Percentiles rank a stretch among this genome's conserved stretches.
Evolutionary conservation across 2,888 invertebrate species (phyloP).

Genomic region (Amblyjoppa fuscipennis): DNA sequence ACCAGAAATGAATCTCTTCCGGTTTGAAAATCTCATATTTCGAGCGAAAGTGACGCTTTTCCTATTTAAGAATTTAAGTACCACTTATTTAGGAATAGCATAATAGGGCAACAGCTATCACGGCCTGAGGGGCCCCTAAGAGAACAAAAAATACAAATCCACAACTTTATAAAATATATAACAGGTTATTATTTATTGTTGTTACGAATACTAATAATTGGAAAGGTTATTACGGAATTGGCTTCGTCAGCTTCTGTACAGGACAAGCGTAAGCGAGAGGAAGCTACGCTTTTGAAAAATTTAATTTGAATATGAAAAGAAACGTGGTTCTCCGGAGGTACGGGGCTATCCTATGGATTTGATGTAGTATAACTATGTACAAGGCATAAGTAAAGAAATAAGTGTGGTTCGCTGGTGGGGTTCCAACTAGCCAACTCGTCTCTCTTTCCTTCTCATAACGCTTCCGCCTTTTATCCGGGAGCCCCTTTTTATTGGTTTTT

Average conservation of each 20-base stretch:
- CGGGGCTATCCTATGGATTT: neutral
- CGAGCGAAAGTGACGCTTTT: no score
- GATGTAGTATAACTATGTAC: neutral
- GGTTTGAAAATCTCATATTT: no score
- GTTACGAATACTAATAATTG: no score
- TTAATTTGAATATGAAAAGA: conserved; percentile 61
- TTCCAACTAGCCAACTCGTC: neutral
- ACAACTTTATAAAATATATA: no score
- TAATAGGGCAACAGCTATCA: no score
- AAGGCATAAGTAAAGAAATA: neutral
- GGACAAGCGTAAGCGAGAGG: neutral
- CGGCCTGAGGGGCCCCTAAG: no score
- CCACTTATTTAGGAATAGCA: no score
- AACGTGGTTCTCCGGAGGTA: conserved; percentile 35
- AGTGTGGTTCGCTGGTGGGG: neutral
- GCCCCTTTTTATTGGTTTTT: conserved; percentile 51
- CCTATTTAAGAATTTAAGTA: no score
- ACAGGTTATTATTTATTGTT: no score
- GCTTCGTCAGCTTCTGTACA: neutral
- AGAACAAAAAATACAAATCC: no score
- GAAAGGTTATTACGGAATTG: no score
- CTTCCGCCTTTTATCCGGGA: neutral
- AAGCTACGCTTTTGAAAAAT: conserved; percentile 34
- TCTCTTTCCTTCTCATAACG: neutral
- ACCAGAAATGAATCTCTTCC: no score